Base-by-base conservation (phyloP, 2,113 vertebrate species). In the Melanerpes aurifrons region DNA sequence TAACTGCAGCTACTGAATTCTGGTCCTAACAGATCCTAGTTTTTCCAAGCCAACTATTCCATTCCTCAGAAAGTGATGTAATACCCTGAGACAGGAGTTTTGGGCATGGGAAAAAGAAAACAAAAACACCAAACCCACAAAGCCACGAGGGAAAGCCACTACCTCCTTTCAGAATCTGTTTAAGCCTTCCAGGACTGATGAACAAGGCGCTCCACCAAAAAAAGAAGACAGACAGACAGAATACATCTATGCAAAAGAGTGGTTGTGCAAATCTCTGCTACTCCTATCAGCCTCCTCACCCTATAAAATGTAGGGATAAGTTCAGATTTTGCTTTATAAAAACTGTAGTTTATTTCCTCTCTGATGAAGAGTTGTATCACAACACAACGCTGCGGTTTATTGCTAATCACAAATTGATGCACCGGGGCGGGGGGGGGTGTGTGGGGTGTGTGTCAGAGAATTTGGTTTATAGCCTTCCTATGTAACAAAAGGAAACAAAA, bases 381-480 rank as follows among this genome's bases (percentile, higher is more conserved):
- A 97, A 95, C 88, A 97, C 95, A 97, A 93, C 81, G 96, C 93
- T 90, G 94, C 77, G 93, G 89, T 97, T 98, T 97, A 98, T 97
- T 97, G 97, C 97, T 97, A 97, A 97, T 96, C 92, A 98, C 97
- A 97, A 97, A 95, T 73, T 5, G 86, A 97, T 97, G 97, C 97
- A 96, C 96, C 77, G 43, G 96, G 43, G 43, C 9, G 37, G 48
- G 97, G 43, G 43, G 40, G 9, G 48, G 97, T 97, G 35, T 35
- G 35, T 6, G 35, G 35, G 35, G 35, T 35, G 35, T 35, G 35
- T 35, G 35, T 97, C 96, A 96, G 96, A 97, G 97, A 97, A 96
- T 98, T 98, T 98, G 97, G 97, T 97, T 98, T 97, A 96, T 97
- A 98, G 97, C 95, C 26, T 96, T 98, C 84, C 94, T 96, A 97